Evolutionary conservation across 2,888 invertebrate species (phyloP).

Genomic region (Chrysolina oricalcia): DNA sequence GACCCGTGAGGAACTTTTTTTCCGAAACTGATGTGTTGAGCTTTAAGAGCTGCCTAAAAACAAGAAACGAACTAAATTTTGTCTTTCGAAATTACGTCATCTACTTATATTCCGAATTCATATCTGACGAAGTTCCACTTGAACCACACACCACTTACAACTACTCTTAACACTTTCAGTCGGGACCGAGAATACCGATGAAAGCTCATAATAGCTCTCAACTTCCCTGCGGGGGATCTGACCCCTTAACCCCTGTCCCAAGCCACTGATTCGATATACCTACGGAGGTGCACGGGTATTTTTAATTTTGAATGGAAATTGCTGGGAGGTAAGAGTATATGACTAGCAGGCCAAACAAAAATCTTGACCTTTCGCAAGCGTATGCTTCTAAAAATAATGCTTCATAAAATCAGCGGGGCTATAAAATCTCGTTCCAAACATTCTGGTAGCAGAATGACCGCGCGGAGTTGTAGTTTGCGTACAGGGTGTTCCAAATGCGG

Average conservation of each 20-base stretch:
- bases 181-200: too few species aligned
- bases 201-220: too few species aligned
- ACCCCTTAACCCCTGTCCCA: not conserved
- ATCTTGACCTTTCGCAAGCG: constrained; percentile 51
- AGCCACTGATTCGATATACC: not conserved
- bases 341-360: constrained; percentile 41
- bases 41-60: too few species aligned
- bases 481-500: not conserved
- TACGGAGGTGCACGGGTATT: not conserved
- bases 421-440: constrained; percentile 18
- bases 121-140: too few species aligned
- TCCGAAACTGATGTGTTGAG: not conserved
- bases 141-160: too few species aligned
- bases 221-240: not conserved
- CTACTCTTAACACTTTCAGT: too few species aligned
- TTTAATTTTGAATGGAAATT: constrained; percentile 21
- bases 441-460: not conserved
- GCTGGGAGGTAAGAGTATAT: not conserved
- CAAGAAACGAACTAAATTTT: too few species aligned
- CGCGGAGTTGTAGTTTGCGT: not conserved
- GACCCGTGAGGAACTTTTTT: not conserved
- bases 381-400: constrained; percentile 49
- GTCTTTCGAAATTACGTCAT: too few species aligned
- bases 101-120: too few species aligned
- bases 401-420: constrained; percentile 43